Percentiles rank a stretch among this genome's conserved stretches.
Evolutionary conservation across 2,113 vertebrate species (phyloP).

Genomic region (Cyphomyrus discorhynchus): DNA sequence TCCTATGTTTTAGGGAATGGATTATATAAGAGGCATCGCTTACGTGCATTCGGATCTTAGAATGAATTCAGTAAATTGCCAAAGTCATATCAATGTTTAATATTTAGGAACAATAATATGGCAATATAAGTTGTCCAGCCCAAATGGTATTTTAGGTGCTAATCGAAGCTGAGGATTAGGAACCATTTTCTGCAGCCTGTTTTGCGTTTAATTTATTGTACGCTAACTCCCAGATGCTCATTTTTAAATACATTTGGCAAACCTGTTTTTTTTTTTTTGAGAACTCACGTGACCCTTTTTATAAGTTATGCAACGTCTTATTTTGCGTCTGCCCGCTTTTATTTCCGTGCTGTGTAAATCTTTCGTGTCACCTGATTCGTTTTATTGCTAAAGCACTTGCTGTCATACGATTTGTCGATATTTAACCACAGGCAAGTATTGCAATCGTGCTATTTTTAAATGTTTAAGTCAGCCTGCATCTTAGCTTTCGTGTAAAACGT

Average conservation of each 20-base stretch:
- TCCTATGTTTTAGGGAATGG: background rate
- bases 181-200: background rate
- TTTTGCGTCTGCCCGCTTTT: background rate
- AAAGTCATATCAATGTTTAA: background rate
- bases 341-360: background rate
- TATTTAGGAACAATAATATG: background rate
- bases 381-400: background rate
- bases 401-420: background rate
- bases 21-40: background rate
- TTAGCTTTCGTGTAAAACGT: background rate
- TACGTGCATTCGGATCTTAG: background rate
- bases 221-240: background rate
- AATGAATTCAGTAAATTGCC: background rate
- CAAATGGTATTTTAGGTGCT: background rate
- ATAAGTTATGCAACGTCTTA: background rate
- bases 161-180: background rate
- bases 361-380: background rate
- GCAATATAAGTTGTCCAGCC: background rate
- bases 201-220: background rate
- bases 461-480: background rate
- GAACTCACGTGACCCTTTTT: background rate
- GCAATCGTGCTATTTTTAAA: background rate
- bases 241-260: background rate
- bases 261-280: background rate
- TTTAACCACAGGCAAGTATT: background rate